Percentiles rank a stretch among this genome's conserved stretches.
Conservation (phyloP, 2,113 vertebrate species). For the Mesocricetus auratus region DNA sequence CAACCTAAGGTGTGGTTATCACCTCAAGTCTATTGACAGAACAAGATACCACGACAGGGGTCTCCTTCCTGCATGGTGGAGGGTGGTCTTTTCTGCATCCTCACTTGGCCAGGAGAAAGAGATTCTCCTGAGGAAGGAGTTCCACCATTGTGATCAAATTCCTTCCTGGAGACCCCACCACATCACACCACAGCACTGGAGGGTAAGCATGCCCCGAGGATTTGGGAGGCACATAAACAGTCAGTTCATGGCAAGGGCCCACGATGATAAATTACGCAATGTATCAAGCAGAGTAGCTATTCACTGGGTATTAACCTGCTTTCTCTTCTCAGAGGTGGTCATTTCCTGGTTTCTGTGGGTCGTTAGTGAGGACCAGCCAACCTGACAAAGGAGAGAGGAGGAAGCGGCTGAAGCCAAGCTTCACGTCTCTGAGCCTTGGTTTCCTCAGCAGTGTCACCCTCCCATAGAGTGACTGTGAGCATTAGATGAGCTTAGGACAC, state of each 20-base stretch:
- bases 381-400: neutral
- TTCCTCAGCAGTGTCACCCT: neutral
- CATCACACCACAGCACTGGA: neutral
- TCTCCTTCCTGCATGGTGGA: neutral
- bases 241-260: neutral
- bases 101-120: neutral
- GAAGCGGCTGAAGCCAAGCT: neutral
- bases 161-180: neutral
- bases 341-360: neutral
- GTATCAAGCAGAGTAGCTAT: neutral
- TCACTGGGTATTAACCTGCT: neutral
- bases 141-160: neutral
- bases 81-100: neutral
- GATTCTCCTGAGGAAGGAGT: neutral
- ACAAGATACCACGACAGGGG: no score
- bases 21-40: no score
- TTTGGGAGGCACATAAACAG: neutral
- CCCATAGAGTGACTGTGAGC: neutral
- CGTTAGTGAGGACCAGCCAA: neutral
- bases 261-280: neutral
- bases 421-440: neutral
- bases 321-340: neutral
- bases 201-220: neutral
- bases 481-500: neutral
- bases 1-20: no score